Base-by-base conservation (phyloP, 2,888 invertebrate genomes). In the Tetranychus piercei region DNA sequence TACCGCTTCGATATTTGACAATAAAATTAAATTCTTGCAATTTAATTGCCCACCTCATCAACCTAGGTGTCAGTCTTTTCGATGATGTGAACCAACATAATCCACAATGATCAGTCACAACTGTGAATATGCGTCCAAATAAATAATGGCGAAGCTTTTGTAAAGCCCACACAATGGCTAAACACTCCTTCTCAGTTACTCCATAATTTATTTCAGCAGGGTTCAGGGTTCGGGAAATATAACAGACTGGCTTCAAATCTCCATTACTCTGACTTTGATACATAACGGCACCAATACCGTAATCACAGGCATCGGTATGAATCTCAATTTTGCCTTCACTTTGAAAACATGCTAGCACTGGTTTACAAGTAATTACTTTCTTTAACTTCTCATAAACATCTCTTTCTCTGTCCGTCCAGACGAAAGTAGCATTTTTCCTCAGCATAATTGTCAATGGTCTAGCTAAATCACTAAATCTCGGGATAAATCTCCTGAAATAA, bases 401-500 rank as follows among this genome's bases (percentile, higher is more conserved):
- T 71, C 20, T 5, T 11, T 34, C 43, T 8, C 3, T 11, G 0
- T 45, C 43, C 1, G 43, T n/a, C 45, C 45, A 71, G 0, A 0
- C 1, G 23, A 20, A 71, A 34, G 4, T 18, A 18, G 69, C 1
- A 43, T 34, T 64, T 44, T 34, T 20, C 43, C 55, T 45, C 0
- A 75, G 6, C 8, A 73, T 9, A 0, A 74, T 65, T 0, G 66
- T 73, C 8, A 75, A 1, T 1, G 75, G 75, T 4, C 69, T 45
- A 9, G 75, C 73, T 7, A 75, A 73, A 44, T 70, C 20, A 7
- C 73, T 9, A 20, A 65, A 65, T 1, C 8, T 34, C 0, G 20
- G 11, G 6, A 82, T 77, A 78, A 34, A 34, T 34, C 34, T 34
- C 4, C 34, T 34, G 3, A 34, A 34, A 34, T 34, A 34, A 4